These are phyloP conservation scores for Austrofundulus limnaeus DNA, from an alignment of 2,113 vertebrate species.

Conservation along the genomic window DNA sequence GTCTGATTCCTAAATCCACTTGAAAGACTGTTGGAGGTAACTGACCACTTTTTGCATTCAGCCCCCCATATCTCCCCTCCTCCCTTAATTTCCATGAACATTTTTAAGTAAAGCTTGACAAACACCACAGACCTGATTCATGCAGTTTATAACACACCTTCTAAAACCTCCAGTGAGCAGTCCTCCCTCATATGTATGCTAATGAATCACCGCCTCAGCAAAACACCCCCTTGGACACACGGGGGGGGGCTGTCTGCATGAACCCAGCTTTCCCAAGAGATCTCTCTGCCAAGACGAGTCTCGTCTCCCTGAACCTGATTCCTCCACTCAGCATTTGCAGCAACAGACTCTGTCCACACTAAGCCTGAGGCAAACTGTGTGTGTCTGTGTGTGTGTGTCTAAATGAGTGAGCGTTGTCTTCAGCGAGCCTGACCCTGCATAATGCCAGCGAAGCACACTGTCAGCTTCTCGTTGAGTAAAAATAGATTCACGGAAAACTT, in stretches of 20 bases:
- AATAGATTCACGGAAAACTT: constrained; percentile 6
- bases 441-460: constrained; percentile 20
- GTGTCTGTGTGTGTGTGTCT: constrained; percentile 3
- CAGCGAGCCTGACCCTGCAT: constrained; percentile 36
- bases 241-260: constrained; percentile 10
- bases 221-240: constrained; percentile 34
- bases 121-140: too few species aligned
- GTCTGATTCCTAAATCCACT: constrained; percentile 54
- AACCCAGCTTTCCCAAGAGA: constrained; percentile 15
- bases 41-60: constrained; percentile 53
- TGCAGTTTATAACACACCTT: constrained; percentile 39
- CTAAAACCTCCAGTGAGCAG: constrained; percentile 39
- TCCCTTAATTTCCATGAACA: constrained; percentile 27
- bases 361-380: constrained; percentile 7
- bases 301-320: constrained; percentile 7
- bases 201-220: constrained; percentile 67
- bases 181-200: constrained; percentile 67
- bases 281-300: constrained; percentile 1
- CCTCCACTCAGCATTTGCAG: constrained; percentile 30
- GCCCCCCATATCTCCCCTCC: constrained; percentile 31
- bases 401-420: constrained; percentile 20
- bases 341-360: constrained; percentile 24
- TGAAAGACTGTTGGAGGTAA: constrained; percentile 52
- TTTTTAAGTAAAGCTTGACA: not conserved
- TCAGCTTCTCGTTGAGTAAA: not conserved